phyloP scores from a whole-genome alignment of 1,140 invertebrate genomes.

The Whitmania pigra region DNA sequence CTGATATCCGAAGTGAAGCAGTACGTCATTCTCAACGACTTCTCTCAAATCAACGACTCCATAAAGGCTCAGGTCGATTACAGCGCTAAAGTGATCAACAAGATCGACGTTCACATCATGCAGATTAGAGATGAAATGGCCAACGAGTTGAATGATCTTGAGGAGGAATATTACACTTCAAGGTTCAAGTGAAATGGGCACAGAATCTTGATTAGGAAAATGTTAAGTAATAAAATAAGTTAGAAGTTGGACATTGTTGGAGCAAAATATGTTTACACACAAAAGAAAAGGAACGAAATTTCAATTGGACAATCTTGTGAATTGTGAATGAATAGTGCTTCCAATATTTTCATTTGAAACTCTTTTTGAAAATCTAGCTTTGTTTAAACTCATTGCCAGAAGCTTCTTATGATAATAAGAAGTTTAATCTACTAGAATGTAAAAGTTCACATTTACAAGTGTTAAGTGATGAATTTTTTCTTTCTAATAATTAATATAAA shows the following conservation, averaged over 20 bases:
- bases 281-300: too few species aligned
- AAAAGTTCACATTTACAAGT: too few species aligned
- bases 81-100: slow-evolving; percentile 72
- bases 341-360: too few species aligned
- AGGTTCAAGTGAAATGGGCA: slow-evolving; percentile 56
- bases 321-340: too few species aligned
- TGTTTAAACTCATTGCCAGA: too few species aligned
- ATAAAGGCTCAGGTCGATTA: slow-evolving; percentile 78
- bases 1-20: slow-evolving; percentile 90
- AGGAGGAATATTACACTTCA: slow-evolving; percentile 94
- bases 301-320: too few species aligned
- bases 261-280: neutral
- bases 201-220: slow-evolving; percentile 16
- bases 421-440: too few species aligned
- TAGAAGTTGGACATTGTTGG: neutral
- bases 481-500: too few species aligned
- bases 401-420: too few species aligned
- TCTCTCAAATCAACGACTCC: slow-evolving; percentile 87
- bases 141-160: slow-evolving; percentile 81
- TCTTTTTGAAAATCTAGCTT: too few species aligned
- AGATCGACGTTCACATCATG: slow-evolving; percentile 85
- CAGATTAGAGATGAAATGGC: slow-evolving; percentile 83
- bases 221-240: neutral
- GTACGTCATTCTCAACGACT: slow-evolving; percentile 89
- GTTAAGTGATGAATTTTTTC: too few species aligned